Percentiles rank a stretch among this genome's conserved stretches.
Evolutionary conservation across 2,797 vertebrate genomes (phyloP).

Genomic region (Synanceia verrucosa): DNA sequence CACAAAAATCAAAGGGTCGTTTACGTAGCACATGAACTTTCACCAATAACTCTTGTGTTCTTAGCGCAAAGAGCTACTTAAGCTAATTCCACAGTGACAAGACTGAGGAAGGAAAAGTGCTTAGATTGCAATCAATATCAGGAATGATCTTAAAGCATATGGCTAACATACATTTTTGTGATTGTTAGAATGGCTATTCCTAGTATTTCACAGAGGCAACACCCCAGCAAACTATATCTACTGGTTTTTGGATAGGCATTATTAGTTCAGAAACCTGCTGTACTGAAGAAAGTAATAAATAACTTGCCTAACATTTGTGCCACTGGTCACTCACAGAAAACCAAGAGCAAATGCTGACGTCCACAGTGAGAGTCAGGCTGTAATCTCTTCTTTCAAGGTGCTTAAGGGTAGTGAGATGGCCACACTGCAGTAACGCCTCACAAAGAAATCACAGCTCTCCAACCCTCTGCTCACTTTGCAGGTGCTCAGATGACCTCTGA

Average conservation of each 20-base stretch:
- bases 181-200: constrained; percentile 50
- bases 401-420: constrained; percentile 35
- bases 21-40: constrained; percentile 9
- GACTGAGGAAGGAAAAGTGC: constrained; percentile 65
- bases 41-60: constrained; percentile 19
- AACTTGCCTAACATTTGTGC: constrained; percentile 39
- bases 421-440: constrained; percentile 30
- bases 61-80: constrained; percentile 25
- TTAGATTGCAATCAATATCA: constrained; percentile 51
- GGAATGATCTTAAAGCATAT: constrained; percentile 58
- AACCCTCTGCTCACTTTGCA: background rate
- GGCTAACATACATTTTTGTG: constrained; percentile 45
- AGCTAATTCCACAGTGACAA: constrained; percentile 54
- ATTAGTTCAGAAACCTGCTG: constrained; percentile 37
- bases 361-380: constrained; percentile 42
- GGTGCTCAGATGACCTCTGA: constrained; percentile 82
- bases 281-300: constrained; percentile 23
- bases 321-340: constrained; percentile 47
- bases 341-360: constrained; percentile 42
- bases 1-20: constrained; percentile 40
- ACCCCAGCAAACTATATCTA: constrained; percentile 51
- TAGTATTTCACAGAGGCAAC: constrained; percentile 55
- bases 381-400: constrained; percentile 55
- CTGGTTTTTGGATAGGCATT: constrained; percentile 20
- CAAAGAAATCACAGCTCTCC: constrained; percentile 18